Percentiles rank a stretch among this genome's conserved stretches.
Evolutionary conservation across 2,797 vertebrate genomes (phyloP).

Genomic region (Ataeniobius toweri): DNA sequence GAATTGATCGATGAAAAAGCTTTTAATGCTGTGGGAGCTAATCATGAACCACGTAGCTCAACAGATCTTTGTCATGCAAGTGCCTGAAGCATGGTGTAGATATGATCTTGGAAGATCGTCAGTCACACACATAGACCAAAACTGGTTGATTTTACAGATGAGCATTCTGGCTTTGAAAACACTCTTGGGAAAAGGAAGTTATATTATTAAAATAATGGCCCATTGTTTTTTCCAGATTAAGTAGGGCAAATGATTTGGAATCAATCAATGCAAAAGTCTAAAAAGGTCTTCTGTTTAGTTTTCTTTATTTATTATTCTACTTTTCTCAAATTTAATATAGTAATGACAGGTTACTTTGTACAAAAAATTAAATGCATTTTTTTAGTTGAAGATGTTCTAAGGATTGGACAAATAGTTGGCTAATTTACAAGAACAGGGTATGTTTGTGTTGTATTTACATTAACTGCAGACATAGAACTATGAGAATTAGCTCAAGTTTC

Average conservation of each 20-base stretch:
- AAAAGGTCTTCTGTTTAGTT: neutral
- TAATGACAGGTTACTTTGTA: neutral
- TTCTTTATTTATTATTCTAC: neutral
- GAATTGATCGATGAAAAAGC: constrained; percentile 32
- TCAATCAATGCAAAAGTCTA: neutral
- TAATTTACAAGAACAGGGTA: neutral
- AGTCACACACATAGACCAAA: neutral
- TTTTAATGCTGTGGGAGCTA: constrained; percentile 20
- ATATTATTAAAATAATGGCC: neutral
- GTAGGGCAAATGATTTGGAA: neutral
- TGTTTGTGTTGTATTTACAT: too few relatives aligned
- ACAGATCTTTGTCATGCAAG: neutral
- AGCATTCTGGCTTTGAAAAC: neutral
- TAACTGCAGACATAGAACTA: too few relatives aligned
- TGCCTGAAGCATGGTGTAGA: neutral
- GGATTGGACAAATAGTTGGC: neutral
- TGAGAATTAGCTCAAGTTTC: too few relatives aligned
- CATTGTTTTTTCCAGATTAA: neutral
- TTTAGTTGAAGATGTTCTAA: neutral
- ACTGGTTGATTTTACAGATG: too few relatives aligned
- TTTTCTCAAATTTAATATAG: neutral
- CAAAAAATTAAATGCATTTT: neutral
- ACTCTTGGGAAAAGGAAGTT: neutral
- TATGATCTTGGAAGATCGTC: neutral
- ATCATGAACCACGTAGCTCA: neutral